Conservation (phyloP, 2,113 vertebrate genomes). For the Colinus virginianus region DNA sequence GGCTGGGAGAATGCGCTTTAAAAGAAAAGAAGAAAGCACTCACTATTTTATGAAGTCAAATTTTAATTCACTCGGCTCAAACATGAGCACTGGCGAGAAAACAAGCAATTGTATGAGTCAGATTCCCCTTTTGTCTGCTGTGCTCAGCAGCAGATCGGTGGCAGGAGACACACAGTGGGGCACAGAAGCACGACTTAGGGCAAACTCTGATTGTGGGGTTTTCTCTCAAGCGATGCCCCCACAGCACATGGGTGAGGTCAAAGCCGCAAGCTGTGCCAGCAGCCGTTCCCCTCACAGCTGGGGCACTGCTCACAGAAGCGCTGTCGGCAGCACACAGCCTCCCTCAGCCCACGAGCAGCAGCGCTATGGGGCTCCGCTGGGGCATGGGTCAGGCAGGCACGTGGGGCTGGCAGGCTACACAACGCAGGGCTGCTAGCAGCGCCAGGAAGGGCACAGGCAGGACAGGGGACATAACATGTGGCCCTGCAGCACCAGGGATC, state of each 20-base stretch:
- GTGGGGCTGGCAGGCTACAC: not conserved
- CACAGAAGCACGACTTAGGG: fast-evolving
- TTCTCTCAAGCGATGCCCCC: fast-evolving
- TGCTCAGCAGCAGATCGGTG: fast-evolving
- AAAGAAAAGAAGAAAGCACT: not conserved
- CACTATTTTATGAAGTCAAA: not conserved
- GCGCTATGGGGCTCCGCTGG: no score
- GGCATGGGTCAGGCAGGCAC: no score
- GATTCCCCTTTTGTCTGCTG: not conserved
- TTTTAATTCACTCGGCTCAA: not conserved
- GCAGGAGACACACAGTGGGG: not conserved
- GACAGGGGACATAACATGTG: no score
- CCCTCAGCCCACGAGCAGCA: no score
- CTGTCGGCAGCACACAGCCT: no score
- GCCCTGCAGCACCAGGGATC: fast-evolving
- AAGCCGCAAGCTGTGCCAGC: fast-evolving
- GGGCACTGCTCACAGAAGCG: fast-evolving
- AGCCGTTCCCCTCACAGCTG: fast-evolving
- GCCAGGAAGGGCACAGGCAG: fast-evolving
- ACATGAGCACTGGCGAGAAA: not conserved
- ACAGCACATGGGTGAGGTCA: fast-evolving
- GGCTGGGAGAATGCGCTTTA: not conserved
- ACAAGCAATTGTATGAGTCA: not conserved
- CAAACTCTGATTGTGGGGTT: not conserved
- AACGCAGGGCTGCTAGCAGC: fast-evolving